Evolutionary conservation across 2,888 invertebrate genomes (phyloP).

Genomic region (Machimus atricapillus): DNA sequence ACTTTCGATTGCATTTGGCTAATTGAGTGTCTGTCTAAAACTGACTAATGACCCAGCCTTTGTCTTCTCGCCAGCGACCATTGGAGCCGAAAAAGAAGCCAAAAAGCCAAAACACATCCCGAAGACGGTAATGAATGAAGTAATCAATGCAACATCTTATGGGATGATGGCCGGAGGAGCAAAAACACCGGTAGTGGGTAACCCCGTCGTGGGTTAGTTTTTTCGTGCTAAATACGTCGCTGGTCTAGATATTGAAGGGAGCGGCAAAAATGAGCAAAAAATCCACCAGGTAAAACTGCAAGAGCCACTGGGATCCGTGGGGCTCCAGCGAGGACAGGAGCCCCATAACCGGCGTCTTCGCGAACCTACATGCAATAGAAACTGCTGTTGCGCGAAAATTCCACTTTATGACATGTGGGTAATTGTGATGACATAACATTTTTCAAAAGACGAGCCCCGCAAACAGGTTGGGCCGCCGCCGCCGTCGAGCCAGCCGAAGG

Average conservation of each 20-base stretch:
- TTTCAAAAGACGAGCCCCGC: not conserved
- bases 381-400: conserved; percentile 1
- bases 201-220: not conserved
- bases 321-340: not conserved
- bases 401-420: not conserved
- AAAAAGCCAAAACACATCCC: not conserved
- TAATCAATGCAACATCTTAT: not conserved
- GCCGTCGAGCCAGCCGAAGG: not conserved
- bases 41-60: not conserved
- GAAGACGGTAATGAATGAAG: not conserved
- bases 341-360: not conserved
- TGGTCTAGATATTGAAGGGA: not conserved
- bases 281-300: not conserved
- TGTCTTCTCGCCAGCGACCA: not conserved
- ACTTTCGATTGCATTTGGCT: not conserved
- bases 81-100: not conserved
- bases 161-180: not conserved
- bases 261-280: not conserved
- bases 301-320: not conserved
- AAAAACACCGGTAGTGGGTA: not conserved
- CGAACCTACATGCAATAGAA: not conserved
- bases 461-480: not conserved
- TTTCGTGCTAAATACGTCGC: not conserved
- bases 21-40: not conserved
- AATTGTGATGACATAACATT: conserved; percentile 3